Base-by-base conservation (phyloP, 1,140 invertebrate genomes). In the Drosophila setifemur region DNA sequence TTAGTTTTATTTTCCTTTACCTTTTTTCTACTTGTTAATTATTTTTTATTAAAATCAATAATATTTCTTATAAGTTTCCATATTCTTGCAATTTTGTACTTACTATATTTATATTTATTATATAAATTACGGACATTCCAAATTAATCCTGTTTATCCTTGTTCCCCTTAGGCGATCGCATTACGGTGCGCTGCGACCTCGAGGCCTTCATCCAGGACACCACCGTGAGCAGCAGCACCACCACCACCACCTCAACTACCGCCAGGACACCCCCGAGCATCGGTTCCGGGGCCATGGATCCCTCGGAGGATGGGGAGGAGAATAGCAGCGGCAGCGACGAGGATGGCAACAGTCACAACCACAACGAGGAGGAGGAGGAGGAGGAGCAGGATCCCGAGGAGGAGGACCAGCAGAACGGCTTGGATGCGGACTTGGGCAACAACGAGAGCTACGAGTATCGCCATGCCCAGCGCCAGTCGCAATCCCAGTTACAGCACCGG, bases 141-240 rank as follows among this genome's bases (percentile, higher is more conserved):
- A n/a, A n/a, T n/a, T n/a, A n/a, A n/a, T n/a, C n/a, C n/a, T n/a
- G n/a, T n/a, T n/a, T n/a, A n/a, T n/a, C n/a, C n/a, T n/a, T n/a
- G n/a, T n/a, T 12, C 7, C 0, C 19, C 12, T 0, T 89, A 95
- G 95, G 95, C 70, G 93, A 93, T 75, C 92, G 92, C 23, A 94
- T 96, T 0, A 95, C 95, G 75, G 94, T 95, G 1, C 92, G 93
- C 43, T 97, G 96, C 86, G 95, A 96, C 87, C 92, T 93, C 2
- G 94, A 95, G 69, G 95, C 95, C 0, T 92, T 95, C 19, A 92
- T 95, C 28, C 93, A 95, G 26, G 92, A 92, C 42, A 29, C 54
- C 2, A 12, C 12, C 0, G 11, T n/a, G n/a, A n/a, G n/a, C n/a
- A n/a, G n/a, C n/a, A n/a, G n/a, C n/a, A n/a, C n/a, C 42, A 29